A percentile compares a stretch with the other conserved stretches of the same genome.
These are phyloP conservation scores for Epinephelus fuscoguttatus DNA, from an alignment of 2,113 vertebrate genomes.

Conservation along the genomic window DNA sequence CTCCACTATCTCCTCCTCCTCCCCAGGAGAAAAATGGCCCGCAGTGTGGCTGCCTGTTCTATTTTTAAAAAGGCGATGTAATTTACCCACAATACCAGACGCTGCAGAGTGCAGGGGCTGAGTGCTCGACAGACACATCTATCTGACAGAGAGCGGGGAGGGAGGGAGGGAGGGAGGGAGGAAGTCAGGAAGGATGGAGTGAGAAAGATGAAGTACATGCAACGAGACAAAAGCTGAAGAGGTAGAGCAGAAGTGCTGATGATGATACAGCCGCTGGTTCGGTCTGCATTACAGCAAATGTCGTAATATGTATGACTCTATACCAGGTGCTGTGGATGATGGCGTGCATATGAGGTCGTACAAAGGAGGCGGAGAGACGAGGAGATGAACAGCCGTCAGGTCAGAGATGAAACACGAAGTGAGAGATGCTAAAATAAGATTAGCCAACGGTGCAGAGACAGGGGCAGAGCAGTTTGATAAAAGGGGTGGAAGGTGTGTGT, in stretches of 20 bases:
- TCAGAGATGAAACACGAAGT: slow-evolving; percentile 27
- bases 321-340: neutral
- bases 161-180: slow-evolving; percentile 21
- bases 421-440: slow-evolving; percentile 50
- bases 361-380: neutral
- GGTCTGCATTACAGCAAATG: neutral
- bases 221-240: slow-evolving; percentile 41
- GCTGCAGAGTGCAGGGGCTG: slow-evolving; percentile 73
- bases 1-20: slow-evolving; percentile 11
- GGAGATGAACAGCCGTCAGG: neutral
- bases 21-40: slow-evolving; percentile 62
- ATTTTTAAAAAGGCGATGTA: slow-evolving; percentile 83
- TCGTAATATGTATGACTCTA: neutral
- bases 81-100: slow-evolving; percentile 79
- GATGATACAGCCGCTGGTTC: neutral
- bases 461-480: slow-evolving; percentile 18
- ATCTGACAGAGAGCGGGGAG: slow-evolving; percentile 35
- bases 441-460: slow-evolving; percentile 20
- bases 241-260: neutral
- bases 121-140: slow-evolving; percentile 73
- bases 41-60: slow-evolving; percentile 73
- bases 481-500: neutral
- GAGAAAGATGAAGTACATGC: slow-evolving; percentile 33
- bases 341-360: neutral
- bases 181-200: slow-evolving; percentile 41